phyloP scores from a whole-genome alignment of 2,797 vertebrate genomes.

The Artibeus jamaicensis region DNA sequence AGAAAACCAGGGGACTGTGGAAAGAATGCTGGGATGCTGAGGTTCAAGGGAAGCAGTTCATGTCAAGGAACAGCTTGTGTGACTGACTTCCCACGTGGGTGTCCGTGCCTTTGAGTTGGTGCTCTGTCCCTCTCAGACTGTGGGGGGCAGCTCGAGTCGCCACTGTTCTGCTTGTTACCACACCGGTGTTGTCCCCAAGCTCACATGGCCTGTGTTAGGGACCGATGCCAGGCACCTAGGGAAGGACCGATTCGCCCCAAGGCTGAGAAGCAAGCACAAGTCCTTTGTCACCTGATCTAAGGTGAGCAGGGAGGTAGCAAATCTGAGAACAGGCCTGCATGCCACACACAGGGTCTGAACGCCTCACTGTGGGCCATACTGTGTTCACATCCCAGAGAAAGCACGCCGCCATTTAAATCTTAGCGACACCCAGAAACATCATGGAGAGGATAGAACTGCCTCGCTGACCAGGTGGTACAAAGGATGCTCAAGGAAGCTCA shows the following conservation, averaged over 20 bases:
- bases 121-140: neutral
- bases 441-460: neutral
- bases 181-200: neutral
- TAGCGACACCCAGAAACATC: neutral
- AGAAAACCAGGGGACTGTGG: neutral
- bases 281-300: neutral
- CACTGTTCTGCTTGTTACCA: fast-evolving
- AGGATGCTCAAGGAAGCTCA: neutral
- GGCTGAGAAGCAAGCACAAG: neutral
- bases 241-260: neutral
- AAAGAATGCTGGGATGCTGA: neutral
- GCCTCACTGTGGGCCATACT: neutral
- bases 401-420: neutral
- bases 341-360: neutral
- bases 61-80: neutral
- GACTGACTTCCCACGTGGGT: neutral
- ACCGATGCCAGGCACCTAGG: neutral
- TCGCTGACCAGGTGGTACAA: neutral
- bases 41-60: neutral
- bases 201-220: neutral
- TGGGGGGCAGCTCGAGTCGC: neutral
- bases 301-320: neutral
- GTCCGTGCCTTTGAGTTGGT: neutral
- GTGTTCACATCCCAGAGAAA: neutral
- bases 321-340: neutral